Percentiles rank a stretch among this genome's conserved stretches.
Evolutionary conservation across 2,113 vertebrate genomes (phyloP).

Genomic region (Axis porcinus): DNA sequence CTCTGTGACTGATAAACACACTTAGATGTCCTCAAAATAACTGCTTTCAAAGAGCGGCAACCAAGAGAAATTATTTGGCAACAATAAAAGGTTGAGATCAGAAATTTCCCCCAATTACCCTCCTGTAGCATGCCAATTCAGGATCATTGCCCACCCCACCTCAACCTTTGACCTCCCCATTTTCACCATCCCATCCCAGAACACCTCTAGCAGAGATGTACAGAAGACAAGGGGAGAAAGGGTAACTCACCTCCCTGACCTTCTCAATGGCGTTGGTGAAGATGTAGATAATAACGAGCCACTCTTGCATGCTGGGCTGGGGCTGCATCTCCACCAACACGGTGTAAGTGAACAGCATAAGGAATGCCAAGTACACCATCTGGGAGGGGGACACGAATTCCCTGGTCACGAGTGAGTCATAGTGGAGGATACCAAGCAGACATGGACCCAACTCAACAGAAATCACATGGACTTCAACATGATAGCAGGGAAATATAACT

Average conservation of each 20-base stretch:
- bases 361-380: slow-evolving; percentile 93
- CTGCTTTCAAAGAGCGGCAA: neutral
- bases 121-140: neutral
- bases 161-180: neutral
- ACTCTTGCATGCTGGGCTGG: slow-evolving; percentile 89
- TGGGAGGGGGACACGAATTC: slow-evolving; percentile 73
- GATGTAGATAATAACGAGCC: slow-evolving; percentile 92
- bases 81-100: neutral
- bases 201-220: neutral
- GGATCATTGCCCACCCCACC: neutral
- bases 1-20: neutral
- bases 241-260: slow-evolving; percentile 89
- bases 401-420: neutral
- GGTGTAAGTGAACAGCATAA: slow-evolving; percentile 94
- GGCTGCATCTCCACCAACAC: slow-evolving; percentile 93
- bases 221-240: neutral
- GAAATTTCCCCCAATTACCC: neutral
- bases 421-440: neutral
- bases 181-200: neutral
- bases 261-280: slow-evolving; percentile 93
- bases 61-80: neutral
- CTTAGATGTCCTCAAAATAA: neutral
- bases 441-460: neutral
- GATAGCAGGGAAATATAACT: neutral
- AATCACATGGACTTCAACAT: neutral